Evolutionary conservation across 2,797 vertebrate species (phyloP), one percentile per base, ranked within the genome.

Genomic region (Crenuchus spilurus): DNA sequence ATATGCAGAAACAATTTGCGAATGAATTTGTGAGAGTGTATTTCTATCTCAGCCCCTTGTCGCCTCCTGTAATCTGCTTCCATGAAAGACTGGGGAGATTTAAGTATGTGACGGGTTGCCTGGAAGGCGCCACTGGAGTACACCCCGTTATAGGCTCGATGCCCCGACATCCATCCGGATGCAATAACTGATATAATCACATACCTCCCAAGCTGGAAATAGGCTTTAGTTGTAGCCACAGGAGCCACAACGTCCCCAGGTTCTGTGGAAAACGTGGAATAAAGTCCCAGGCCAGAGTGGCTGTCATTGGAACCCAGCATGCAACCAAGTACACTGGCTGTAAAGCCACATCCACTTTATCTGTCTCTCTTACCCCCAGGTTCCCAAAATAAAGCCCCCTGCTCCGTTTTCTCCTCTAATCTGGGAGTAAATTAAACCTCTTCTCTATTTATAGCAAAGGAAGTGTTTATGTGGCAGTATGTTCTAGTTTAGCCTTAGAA

Each of bases 171-270:
- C 31, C 55, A 22, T 68, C 72, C 30, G 31, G 42, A 68, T 44
- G 66, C 14, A 41, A 63, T 80, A 74, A 72, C 66, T 74, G 67
- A 62, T 84, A 83, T 84, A 81, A 85, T 86, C 74, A 55, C 79
- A 67, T 85, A 84, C 80, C 70, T 81, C 77, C 71, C 2, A 67
- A 71, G 78, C 81, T 76, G 68, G 82, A 90, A 91, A 91, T 89
- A 87, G 88, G 76, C 82, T 83, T 80, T 73, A 72, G 82, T 80
- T 75, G 78, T 63, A 70, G 80, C 72, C 39, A 28, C 33, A 75
- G 85, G 80, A 80, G 80, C 72, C 39, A 28, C 33, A 75, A 84
- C 79, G 80, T 83, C 70, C 46, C n/a, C 74, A 82, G 76, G 79
- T 88, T 85, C 52, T 68, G 39, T 11, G 11, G 46, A 69, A 72